Base-by-base conservation (phyloP, 2,888 invertebrate species). In the Cistogaster globosa region DNA sequence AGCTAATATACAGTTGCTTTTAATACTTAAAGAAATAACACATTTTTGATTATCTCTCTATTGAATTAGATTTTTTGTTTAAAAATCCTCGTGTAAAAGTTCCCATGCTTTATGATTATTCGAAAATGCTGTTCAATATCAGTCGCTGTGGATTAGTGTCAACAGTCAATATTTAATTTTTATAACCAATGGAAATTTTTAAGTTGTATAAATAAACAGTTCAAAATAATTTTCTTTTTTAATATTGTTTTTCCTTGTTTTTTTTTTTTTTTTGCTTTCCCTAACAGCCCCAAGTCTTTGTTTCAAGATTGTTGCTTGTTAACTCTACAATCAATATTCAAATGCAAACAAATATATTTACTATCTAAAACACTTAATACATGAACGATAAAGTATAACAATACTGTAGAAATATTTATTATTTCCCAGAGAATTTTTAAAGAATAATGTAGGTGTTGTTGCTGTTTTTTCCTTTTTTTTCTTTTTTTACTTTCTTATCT, bases 271-370 rank as follows among this genome's bases (percentile, higher is more conserved):
- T 55, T 22, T 1, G 12, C 12, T 11, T 1, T 42, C 12, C 12
- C 38, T 68, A 53, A 3, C n/a, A 65, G 26, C 14, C 38, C 42
- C 14, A 16, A 48, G 4, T n/a, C 12, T 45, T 20, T n/a, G 1
- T 9, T 38, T 20, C 0, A 6, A 2, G 8, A 32, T 48, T n/a
- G 36, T 45, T 58, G 48, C 36, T 38, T 14, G 12, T 55, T 32
- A 45, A 20, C 22, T 78, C 16, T 16, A 20, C 26, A 62, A 62
- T 69, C 55, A 69, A 69, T 78, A 78, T 69, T 69, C 45, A 76
- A 67, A 38, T 58, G 36, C 12, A 45, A 45, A 36, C 12, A 69
- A 60, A 53, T 36, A 78, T 69, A 42, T 36, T 69, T 12, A 42
- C 6, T 32, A 69, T 69, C 12, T 57, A 14, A 20, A 36, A 38